phyloP scores from a whole-genome alignment of 2,113 vertebrate genomes.

The Cynopterus brachyotis region DNA sequence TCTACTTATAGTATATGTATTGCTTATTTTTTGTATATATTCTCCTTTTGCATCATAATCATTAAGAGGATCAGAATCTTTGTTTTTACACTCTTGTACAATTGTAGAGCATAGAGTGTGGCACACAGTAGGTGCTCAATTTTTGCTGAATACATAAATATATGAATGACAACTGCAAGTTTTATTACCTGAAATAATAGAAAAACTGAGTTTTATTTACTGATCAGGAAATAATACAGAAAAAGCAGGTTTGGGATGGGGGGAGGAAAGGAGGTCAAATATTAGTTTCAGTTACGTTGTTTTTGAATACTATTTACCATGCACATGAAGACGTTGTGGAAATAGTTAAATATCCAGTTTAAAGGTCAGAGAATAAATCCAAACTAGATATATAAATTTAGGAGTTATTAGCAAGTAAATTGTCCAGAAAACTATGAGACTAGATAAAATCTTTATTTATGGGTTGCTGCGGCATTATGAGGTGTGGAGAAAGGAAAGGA shows the following conservation, averaged over 20 bases:
- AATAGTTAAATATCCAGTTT: background rate
- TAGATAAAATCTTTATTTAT: background rate
- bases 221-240: background rate
- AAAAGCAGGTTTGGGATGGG: background rate
- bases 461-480: background rate
- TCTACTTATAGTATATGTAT: background rate
- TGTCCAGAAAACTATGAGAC: background rate
- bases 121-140: background rate
- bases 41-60: background rate
- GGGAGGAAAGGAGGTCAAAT: background rate
- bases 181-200: background rate
- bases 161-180: background rate
- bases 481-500: background rate
- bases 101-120: background rate
- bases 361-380: background rate
- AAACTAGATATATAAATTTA: background rate
- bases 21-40: background rate
- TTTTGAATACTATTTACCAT: background rate
- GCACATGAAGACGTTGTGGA: background rate
- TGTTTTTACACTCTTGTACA: background rate
- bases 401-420: background rate
- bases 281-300: background rate
- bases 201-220: background rate
- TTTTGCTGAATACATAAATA: background rate
- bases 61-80: background rate